Conservation (phyloP, 2,888 invertebrate genomes). For the Apoda limacodes region DNA sequence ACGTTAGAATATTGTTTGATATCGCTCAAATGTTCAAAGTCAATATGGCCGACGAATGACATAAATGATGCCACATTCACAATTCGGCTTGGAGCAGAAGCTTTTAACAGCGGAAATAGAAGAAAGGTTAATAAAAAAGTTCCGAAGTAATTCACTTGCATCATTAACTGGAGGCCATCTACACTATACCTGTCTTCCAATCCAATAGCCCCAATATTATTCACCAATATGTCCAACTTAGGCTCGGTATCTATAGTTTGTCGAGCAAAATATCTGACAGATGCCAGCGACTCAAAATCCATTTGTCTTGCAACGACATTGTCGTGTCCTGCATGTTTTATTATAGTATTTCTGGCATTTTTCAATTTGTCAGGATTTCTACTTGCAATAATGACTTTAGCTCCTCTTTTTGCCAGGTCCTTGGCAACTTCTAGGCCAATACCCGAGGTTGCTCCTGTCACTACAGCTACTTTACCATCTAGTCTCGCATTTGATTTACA, state of each 20-base stretch:
- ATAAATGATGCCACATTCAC: constrained; percentile 73
- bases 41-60: constrained; percentile 59
- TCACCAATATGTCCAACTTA: constrained; percentile 62
- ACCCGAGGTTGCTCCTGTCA: constrained; percentile 55
- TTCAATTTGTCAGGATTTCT: constrained; percentile 53
- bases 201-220: constrained; percentile 69
- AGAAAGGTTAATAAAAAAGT: constrained; percentile 79
- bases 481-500: too few species aligned
- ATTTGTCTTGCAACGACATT: constrained; percentile 38
- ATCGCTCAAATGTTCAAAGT: constrained; percentile 50
- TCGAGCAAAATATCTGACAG: constrained; percentile 65
- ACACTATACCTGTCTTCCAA: constrained; percentile 58
- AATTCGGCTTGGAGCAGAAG: constrained; percentile 70
- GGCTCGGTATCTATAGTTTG: constrained; percentile 45
- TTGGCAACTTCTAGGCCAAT: constrained; percentile 55
- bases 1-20: constrained; percentile 36
- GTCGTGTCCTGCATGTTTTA: constrained; percentile 36
- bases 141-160: constrained; percentile 80
- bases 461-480: constrained; percentile 45
- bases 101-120: constrained; percentile 63
- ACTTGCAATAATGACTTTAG: constrained; percentile 62
- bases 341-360: constrained; percentile 38
- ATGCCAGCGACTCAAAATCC: constrained; percentile 54
- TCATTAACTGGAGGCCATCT: constrained; percentile 74
- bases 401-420: constrained; percentile 53